Conservation (phyloP, 2,113 vertebrate genomes). For the Cavia aperea region DNA sequence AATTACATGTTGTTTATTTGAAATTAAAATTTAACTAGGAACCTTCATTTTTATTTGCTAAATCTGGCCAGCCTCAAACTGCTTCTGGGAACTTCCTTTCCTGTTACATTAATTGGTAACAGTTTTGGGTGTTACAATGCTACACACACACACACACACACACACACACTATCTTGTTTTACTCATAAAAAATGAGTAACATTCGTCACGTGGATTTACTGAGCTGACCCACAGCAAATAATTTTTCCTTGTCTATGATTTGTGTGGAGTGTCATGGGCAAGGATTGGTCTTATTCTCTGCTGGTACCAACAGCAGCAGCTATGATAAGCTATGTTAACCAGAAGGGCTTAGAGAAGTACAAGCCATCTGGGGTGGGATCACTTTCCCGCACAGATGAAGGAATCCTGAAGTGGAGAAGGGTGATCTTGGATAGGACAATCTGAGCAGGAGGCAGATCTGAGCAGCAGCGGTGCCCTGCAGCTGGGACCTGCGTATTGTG, state of each 20-base stretch:
- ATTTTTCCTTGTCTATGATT: neutral
- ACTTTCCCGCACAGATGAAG: neutral
- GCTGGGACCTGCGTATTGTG: neutral
- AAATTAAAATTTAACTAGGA: neutral
- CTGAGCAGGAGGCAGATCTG: neutral
- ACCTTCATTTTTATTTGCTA: constrained; percentile 25
- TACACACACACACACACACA: neutral
- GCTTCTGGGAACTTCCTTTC: neutral
- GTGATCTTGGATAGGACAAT: neutral
- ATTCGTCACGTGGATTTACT: neutral
- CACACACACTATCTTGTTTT: neutral
- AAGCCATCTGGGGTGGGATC: neutral
- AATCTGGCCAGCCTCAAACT: neutral
- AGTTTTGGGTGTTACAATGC: neutral
- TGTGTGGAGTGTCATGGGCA: neutral
- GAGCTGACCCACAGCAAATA: neutral
- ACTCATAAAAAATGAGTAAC: neutral
- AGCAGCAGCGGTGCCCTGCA: neutral
- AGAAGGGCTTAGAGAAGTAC: neutral
- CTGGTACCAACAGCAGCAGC: neutral
- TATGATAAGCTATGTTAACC: neutral
- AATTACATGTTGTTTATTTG: neutral
- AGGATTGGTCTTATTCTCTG: neutral
- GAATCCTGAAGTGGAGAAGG: neutral
- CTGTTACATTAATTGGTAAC: neutral